Evolutionary conservation across 1,140 invertebrate genomes (phyloP), one percentile per base, ranked within the genome.

Genomic region (Hormaphis cornu): DNA sequence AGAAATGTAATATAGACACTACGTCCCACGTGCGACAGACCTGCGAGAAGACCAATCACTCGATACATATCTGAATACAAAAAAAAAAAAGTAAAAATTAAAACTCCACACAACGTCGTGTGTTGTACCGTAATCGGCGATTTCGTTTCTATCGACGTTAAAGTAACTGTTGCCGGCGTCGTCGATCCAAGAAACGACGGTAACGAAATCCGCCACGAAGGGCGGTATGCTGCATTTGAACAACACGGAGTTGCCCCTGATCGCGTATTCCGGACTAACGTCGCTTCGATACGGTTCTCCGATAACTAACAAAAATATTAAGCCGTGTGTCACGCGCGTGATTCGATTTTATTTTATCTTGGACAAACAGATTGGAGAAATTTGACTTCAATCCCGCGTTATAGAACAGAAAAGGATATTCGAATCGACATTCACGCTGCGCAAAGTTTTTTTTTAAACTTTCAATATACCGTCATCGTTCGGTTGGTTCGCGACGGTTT

Each of bases 161-260:
- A 14, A 30, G 52, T 72, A 74, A 40, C 50, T 70, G 18, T 86
- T 85, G 71, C 88, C 87, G 75, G 89, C 85, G 74, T 87, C 89
- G 77, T 92, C 84, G 4, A 90, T 84, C 93, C 93, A 97, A 66
- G 89, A 85, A 74, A 91, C 89, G 7, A 96, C 91, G 75, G 86
- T 85, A 35, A 95, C 88, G 78, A 93, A 95, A 81, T 95, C 91
- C 42, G 89, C 87, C 56, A 95, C 90, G 79, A 93, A 96, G 70
- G 88, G 89, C 16, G 93, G 94, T 73, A 96, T 93, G 74, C 88
- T 90, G 78, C 93, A 96, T 80, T 93, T 94, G 48, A 96, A 79
- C 52, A 97, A 88, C n/a, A 93, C 93, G 40, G 92, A 90, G 79
- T 95, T 95, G 58, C 93, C 92, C 69, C 89, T 84, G 75, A 95